Percentiles rank a stretch among this genome's conserved stretches.
Evolutionary conservation across 2,888 invertebrate genomes (phyloP).

Genomic region (Hylaea fasciaria): DNA sequence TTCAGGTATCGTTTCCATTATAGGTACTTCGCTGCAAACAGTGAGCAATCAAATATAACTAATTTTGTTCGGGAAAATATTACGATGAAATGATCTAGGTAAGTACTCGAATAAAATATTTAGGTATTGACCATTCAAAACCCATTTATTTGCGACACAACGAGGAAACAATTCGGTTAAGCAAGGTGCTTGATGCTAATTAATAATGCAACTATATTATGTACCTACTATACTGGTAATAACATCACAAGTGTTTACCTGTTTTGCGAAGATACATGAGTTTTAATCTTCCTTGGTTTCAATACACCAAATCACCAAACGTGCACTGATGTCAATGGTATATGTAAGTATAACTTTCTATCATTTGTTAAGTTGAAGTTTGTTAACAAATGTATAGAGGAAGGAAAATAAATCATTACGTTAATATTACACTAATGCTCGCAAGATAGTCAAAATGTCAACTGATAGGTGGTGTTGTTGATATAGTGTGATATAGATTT

Average conservation of each 20-base stretch:
- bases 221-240: too few relatives aligned
- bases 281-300: too few relatives aligned
- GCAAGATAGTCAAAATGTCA: slow-evolving; percentile 5
- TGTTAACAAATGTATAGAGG: neutral
- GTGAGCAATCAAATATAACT: neutral
- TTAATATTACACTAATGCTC: slow-evolving; percentile 3
- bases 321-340: slow-evolving; percentile 1
- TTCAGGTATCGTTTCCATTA: slow-evolving; percentile 46
- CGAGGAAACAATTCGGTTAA: slow-evolving; percentile 7
- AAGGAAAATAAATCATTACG: slow-evolving; percentile 2
- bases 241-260: slow-evolving; percentile 16
- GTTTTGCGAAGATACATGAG: slow-evolving; percentile 13
- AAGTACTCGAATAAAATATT: too few relatives aligned
- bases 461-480: neutral
- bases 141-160: neutral
- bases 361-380: neutral
- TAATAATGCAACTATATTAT: slow-evolving; percentile 9
- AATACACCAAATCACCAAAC: slow-evolving; percentile 9
- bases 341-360: neutral
- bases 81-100: too few relatives aligned
- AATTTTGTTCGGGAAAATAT: neutral
- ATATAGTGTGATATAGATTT: slow-evolving; percentile 3
- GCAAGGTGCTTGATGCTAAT: slow-evolving; percentile 16
- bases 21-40: slow-evolving; percentile 13
- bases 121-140: too few relatives aligned